Percentiles rank a stretch among this genome's conserved stretches.
These are phyloP conservation scores for Myotis myotis DNA, from an alignment of 2,797 vertebrate species.

Conservation along the genomic window DNA sequence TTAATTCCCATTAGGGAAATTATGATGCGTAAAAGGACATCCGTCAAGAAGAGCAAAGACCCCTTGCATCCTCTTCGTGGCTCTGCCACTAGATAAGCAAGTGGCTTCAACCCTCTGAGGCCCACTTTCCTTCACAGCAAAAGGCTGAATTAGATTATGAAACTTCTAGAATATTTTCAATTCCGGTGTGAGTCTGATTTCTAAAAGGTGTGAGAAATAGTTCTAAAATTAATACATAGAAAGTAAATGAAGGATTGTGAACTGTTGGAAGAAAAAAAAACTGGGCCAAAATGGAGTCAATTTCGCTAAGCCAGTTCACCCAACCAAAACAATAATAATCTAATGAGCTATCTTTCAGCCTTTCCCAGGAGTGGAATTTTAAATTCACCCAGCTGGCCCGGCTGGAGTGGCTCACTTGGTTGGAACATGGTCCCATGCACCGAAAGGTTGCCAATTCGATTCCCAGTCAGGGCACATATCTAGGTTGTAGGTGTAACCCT, in stretches of 20 bases:
- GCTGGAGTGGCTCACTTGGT: background rate
- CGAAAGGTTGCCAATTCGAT: background rate
- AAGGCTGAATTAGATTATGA: background rate
- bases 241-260: background rate
- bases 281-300: background rate
- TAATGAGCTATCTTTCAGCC: background rate
- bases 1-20: background rate
- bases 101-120: background rate
- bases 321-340: background rate
- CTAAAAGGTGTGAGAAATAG: background rate
- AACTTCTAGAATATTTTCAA: background rate
- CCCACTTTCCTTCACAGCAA: background rate
- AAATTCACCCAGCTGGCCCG: background rate
- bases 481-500: background rate
- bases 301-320: background rate
- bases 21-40: background rate
- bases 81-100: background rate
- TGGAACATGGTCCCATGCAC: background rate
- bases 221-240: slow-evolving; percentile 9
- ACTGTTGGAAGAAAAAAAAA: background rate
- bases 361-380: background rate
- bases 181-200: background rate
- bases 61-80: background rate
- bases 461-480: background rate
- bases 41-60: background rate